Base-by-base conservation (phyloP, 1,140 invertebrate species). In the Trichomalopsis sarcophagae region DNA sequence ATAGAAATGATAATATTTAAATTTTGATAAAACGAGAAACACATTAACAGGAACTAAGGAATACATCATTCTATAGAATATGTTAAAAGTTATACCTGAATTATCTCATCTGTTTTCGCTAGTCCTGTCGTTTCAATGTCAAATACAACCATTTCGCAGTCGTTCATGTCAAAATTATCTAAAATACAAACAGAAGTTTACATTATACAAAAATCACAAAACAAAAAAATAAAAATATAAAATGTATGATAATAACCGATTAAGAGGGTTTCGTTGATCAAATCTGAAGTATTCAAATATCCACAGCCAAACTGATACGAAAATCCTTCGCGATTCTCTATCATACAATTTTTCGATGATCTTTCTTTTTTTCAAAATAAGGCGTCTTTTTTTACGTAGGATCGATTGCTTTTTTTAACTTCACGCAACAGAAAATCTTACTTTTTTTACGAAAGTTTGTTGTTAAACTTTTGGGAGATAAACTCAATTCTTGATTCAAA, bases 41-140 rank as follows among this genome's bases (percentile, higher is more conserved):
- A 23, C 33, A 33, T 33, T 33, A 33, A 33, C 33, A 33, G 33
- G 33, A 33, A 33, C 2, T 33, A 33, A 33, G 33, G 2, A 33
- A 33, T 33, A 2, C 33, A 33, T 33, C 5, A 33, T 33, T 1
- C 2, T 33, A 40, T 40, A 62, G 17, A 30, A 55, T 55, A 75
- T 62, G 2, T 30, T 27, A 76, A 30, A 84, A 66, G 4, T 76
- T 79, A 27, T 27, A 85, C 71, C 84, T 85, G 71, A 62, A 79
- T 23, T 27, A 85, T 85, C 75, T 73, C 84, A 80, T 80, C 68
- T 11, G 77, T 81, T 33, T 23, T 74, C 9, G 30, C n/a, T 36
- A 81, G 17, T 17, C 84, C 84, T 9, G 84, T 85, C 21, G 77
- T 85, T 81, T 85, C 84, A 10, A 81, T 74, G 73, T 85, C 84